These are phyloP conservation scores for Temnothorax curvispinosus DNA, from an alignment of 1,140 invertebrate genomes.

Conservation along the genomic window DNA sequence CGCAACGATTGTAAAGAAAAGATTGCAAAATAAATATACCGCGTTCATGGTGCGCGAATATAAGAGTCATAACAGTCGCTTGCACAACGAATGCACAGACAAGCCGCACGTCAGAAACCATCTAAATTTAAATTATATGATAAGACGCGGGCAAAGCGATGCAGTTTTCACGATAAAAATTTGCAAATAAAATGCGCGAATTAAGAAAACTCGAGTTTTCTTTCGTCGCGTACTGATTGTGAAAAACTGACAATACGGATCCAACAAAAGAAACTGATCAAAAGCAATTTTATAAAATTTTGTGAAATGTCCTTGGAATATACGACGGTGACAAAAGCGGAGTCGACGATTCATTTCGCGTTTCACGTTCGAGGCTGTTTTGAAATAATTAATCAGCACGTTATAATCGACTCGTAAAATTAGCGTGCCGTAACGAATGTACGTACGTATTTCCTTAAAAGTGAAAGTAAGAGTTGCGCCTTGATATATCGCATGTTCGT, in stretches of 20 bases:
- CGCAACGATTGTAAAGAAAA: not conserved
- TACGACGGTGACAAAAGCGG: not conserved
- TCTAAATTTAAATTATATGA: constrained; percentile 65
- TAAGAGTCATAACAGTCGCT: constrained; percentile 59
- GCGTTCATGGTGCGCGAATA: too few relatives aligned
- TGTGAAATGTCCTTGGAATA: not conserved
- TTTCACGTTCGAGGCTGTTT: constrained; percentile 54
- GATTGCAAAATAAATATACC: not conserved
- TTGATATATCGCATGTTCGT: constrained; percentile 12
- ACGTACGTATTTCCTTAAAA: constrained; percentile 79
- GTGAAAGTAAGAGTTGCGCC: constrained; percentile 82
- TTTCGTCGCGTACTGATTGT: not conserved
- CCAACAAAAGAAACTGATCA: not conserved
- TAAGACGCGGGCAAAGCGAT: constrained; percentile 2
- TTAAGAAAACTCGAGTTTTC: not conserved
- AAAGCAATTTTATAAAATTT: not conserved
- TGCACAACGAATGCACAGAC: constrained; percentile 60
- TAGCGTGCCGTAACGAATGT: constrained; percentile 78
- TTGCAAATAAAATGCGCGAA: not conserved
- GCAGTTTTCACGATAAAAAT: constrained; percentile 42
- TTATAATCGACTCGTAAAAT: constrained; percentile 81
- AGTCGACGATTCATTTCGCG: not conserved
- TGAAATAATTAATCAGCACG: constrained; percentile 80
- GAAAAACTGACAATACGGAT: not conserved
- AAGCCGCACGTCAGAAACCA: constrained; percentile 23